These are phyloP conservation scores for Grammomys dolichurus DNA, from an alignment of 2,113 vertebrate genomes.

Conservation along the genomic window DNA sequence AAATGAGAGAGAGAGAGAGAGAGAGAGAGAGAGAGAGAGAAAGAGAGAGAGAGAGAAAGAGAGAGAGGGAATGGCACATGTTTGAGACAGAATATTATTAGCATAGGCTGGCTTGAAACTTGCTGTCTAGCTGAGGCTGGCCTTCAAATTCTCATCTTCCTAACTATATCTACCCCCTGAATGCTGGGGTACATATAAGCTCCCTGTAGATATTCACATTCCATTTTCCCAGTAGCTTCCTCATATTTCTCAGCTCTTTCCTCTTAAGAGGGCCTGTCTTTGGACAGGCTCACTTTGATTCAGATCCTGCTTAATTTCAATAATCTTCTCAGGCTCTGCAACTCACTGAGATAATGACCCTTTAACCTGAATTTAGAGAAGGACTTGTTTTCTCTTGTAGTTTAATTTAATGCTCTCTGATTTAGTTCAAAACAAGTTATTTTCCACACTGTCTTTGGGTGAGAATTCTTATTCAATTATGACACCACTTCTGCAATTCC, in stretches of 20 bases:
- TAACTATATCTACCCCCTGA: not conserved
- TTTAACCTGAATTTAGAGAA: constrained; percentile 57
- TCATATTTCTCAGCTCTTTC: not conserved
- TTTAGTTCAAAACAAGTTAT: constrained; percentile 74
- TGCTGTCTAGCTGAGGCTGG: not conserved
- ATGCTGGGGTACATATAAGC: not conserved
- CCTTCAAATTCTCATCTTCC: not conserved
- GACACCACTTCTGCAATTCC: not conserved
- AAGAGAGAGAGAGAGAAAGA: too few species aligned
- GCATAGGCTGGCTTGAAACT: not conserved
- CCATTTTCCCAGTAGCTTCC: fast-evolving
- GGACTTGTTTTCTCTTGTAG: constrained; percentile 62
- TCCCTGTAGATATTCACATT: not conserved
- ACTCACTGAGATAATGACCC: constrained; percentile 52
- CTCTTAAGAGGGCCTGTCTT: not conserved
- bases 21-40: too few species aligned
- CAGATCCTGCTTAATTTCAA: constrained; percentile 66
- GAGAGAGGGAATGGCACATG: too few species aligned
- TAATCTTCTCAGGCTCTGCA: constrained; percentile 55
- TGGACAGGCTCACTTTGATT: constrained; percentile 26
- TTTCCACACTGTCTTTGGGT: not conserved
- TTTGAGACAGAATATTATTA: not conserved
- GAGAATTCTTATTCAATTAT: constrained; percentile 6
- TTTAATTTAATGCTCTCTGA: constrained; percentile 77
- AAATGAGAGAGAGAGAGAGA: too few species aligned